Percentiles rank a stretch among this genome's conserved stretches.
Conservation (phyloP, 2,797 vertebrate species). For the Zenarchopterus dispar region DNA sequence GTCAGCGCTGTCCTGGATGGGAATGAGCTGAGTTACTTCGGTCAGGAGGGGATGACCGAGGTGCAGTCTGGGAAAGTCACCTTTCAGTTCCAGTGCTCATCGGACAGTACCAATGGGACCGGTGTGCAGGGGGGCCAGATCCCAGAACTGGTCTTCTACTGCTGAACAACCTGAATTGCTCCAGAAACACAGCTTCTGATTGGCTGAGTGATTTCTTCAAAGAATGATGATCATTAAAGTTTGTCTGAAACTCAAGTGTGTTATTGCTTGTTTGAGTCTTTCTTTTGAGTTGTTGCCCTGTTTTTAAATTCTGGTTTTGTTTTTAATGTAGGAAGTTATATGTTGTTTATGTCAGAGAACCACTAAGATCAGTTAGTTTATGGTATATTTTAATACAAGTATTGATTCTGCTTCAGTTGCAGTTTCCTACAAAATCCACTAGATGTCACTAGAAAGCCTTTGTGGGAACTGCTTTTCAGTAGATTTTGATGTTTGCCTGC, state of each 20-base stretch:
- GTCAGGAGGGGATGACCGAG: conserved; percentile 96
- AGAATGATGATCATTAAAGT: conserved; percentile 19
- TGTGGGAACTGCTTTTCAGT: background rate
- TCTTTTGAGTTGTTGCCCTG: too few species aligned
- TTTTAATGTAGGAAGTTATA: too few species aligned
- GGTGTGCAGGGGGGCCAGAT: conserved; percentile 97
- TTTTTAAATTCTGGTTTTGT: too few species aligned
- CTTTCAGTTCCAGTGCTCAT: conserved; percentile 96
- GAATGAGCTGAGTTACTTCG: conserved; percentile 94
- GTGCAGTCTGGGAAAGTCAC: conserved; percentile 93
- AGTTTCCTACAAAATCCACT: conserved; percentile 2
- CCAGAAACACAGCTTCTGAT: background rate
- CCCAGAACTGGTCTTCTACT: conserved; percentile 93
- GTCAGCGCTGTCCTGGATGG: conserved; percentile 91
- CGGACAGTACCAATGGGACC: conserved; percentile 95
- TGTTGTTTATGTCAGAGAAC: too few species aligned
- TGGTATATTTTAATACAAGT: too few species aligned
- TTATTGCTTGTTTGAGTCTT: background rate
- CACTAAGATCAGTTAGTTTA: too few species aligned
- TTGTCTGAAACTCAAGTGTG: background rate
- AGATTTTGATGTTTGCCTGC: background rate
- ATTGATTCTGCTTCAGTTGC: background rate
- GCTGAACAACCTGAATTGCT: conserved; percentile 28
- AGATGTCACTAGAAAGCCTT: background rate
- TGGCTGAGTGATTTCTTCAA: conserved; percentile 4